These are phyloP conservation scores for Berghia stephanieae DNA, from an alignment of 1,140 invertebrate species.

Conservation along the genomic window DNA sequence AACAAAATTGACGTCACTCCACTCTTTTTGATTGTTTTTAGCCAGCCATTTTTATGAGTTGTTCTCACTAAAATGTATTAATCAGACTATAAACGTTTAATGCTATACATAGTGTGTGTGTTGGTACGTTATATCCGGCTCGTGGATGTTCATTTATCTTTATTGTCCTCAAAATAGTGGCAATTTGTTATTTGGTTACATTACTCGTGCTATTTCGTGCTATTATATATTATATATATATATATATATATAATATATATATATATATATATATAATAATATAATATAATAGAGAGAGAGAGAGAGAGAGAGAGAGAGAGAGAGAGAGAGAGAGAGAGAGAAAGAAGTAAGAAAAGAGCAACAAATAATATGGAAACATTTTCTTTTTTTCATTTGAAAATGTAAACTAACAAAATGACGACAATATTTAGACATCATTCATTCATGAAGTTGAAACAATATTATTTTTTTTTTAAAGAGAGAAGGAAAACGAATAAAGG, in stretches of 20 bases:
- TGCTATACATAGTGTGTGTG: too few species aligned
- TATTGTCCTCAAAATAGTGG: too few species aligned
- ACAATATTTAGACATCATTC: not conserved
- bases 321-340: not conserved
- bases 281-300: not conserved
- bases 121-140: too few species aligned
- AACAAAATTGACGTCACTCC: too few species aligned
- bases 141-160: too few species aligned
- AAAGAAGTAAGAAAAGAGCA: not conserved
- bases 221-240: not conserved
- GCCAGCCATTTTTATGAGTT: too few species aligned
- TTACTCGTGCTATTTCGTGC: not conserved
- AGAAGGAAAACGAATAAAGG: not conserved
- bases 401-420: not conserved
- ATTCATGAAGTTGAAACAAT: too few species aligned
- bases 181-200: too few species aligned
- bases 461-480: not conserved
- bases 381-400: not conserved
- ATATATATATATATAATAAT: not conserved
- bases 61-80: too few species aligned
- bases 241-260: slow-evolving; percentile 10
- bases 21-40: too few species aligned
- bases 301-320: not conserved
- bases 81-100: too few species aligned
- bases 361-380: not conserved